These are phyloP conservation scores for Anabacerthia variegaticeps DNA, from an alignment of 2,797 vertebrate species.

Conservation along the genomic window DNA sequence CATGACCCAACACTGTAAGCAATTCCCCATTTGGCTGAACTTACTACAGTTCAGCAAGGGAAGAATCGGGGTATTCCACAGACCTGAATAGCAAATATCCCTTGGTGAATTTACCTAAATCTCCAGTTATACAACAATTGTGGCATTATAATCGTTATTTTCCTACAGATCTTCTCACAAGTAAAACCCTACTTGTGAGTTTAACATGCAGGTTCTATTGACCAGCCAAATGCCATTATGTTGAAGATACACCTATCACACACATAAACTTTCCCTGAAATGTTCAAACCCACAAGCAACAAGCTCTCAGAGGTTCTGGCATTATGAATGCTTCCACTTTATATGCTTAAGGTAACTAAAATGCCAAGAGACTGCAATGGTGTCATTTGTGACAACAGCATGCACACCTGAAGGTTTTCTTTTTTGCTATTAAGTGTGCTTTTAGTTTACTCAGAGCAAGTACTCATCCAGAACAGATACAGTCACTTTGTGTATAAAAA, in stretches of 20 bases:
- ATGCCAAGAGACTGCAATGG: background rate
- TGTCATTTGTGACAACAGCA: background rate
- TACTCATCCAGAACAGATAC: background rate
- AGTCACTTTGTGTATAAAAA: background rate
- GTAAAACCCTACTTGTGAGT: background rate
- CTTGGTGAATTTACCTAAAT: background rate
- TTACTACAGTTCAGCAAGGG: background rate
- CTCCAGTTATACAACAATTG: background rate
- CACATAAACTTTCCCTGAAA: background rate
- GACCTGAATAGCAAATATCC: background rate
- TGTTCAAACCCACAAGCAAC: background rate
- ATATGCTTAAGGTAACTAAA: background rate
- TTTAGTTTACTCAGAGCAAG: background rate
- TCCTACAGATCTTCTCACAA: background rate
- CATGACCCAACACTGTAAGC: background rate
- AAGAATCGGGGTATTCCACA: background rate
- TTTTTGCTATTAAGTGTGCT: background rate
- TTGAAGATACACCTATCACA: background rate
- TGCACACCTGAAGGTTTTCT: background rate
- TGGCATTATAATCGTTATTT: background rate
- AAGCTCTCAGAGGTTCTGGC: background rate
- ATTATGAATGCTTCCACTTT: background rate
- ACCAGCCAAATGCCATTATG: background rate
- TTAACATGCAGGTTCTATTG: background rate
- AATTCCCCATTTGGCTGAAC: background rate